These are phyloP conservation scores for Hyphantria cunea DNA, from an alignment of 1,140 invertebrate genomes.

Conservation along the genomic window DNA sequence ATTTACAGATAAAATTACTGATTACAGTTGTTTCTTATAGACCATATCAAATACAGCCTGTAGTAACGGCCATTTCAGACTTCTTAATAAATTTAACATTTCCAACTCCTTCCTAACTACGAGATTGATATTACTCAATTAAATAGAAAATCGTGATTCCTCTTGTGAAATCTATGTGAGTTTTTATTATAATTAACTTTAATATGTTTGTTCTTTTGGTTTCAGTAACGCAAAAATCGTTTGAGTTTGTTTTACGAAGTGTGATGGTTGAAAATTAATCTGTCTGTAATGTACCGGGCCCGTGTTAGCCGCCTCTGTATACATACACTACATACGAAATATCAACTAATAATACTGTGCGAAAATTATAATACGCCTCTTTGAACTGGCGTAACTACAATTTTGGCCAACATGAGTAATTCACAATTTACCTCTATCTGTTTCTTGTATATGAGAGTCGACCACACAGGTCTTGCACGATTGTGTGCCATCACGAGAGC, in stretches of 20 bases:
- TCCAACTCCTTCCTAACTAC: slow-evolving; percentile 64
- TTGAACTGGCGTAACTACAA: slow-evolving; percentile 62
- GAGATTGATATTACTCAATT: slow-evolving; percentile 62
- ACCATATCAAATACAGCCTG: slow-evolving; percentile 64
- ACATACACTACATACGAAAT: slow-evolving; percentile 38
- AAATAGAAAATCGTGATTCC: slow-evolving; percentile 66
- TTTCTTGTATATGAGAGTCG: too few species aligned
- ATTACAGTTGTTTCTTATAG: slow-evolving; percentile 64
- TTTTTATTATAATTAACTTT: slow-evolving; percentile 31
- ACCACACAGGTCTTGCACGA: too few species aligned
- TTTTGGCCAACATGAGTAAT: slow-evolving; percentile 76
- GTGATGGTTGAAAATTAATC: slow-evolving; percentile 29
- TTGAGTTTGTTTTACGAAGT: slow-evolving; percentile 16
- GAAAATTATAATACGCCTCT: slow-evolving; percentile 68
- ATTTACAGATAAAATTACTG: slow-evolving; percentile 68
- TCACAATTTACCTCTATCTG: slow-evolving; percentile 39
- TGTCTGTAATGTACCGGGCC: slow-evolving; percentile 38
- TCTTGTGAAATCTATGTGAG: slow-evolving; percentile 64
- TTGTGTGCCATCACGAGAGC: too few species aligned
- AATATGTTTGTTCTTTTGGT: slow-evolving; percentile 5
- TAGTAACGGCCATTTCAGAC: slow-evolving; percentile 63
- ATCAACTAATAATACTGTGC: slow-evolving; percentile 73
- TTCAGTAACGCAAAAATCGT: not conserved
- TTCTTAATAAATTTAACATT: slow-evolving; percentile 62
- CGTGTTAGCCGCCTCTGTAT: slow-evolving; percentile 33